Percentiles rank a stretch among this genome's conserved stretches.
These are phyloP conservation scores for Tryphoninae sp. DNA, from an alignment of 2,888 invertebrate genomes.

Conservation along the genomic window DNA sequence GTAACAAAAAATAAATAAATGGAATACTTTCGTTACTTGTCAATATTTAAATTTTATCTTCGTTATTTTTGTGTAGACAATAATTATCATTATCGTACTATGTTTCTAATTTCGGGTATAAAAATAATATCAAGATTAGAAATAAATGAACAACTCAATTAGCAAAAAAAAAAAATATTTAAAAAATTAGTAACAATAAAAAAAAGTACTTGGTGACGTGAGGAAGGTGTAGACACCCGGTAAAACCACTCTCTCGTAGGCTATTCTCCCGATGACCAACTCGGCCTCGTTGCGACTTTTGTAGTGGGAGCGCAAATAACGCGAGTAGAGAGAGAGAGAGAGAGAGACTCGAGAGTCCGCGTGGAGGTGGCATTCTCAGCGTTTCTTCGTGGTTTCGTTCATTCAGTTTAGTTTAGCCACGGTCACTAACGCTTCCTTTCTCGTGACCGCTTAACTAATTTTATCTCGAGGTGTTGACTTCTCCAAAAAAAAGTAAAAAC, in stretches of 20 bases:
- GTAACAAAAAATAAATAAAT: too few species aligned
- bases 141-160: too few species aligned
- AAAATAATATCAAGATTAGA: too few species aligned
- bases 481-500: not conserved
- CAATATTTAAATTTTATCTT: too few species aligned
- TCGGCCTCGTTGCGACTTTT: not conserved
- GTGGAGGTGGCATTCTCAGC: not conserved
- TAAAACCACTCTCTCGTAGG: not conserved
- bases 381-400: constrained; percentile 42
- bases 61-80: too few species aligned
- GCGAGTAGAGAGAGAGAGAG: not conserved
- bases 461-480: not conserved
- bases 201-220: too few species aligned
- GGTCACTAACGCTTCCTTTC: constrained; percentile 45
- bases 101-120: too few species aligned
- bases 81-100: too few species aligned
- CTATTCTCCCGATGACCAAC: not conserved
- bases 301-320: not conserved
- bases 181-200: too few species aligned
- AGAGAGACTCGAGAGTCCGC: not conserved
- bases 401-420: constrained; percentile 62
- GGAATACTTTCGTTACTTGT: too few species aligned
- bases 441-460: not conserved
- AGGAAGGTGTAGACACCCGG: not conserved
- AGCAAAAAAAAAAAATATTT: too few species aligned